Conservation (phyloP, 2,888 invertebrate genomes). For the Pristionchus japonicus region DNA sequence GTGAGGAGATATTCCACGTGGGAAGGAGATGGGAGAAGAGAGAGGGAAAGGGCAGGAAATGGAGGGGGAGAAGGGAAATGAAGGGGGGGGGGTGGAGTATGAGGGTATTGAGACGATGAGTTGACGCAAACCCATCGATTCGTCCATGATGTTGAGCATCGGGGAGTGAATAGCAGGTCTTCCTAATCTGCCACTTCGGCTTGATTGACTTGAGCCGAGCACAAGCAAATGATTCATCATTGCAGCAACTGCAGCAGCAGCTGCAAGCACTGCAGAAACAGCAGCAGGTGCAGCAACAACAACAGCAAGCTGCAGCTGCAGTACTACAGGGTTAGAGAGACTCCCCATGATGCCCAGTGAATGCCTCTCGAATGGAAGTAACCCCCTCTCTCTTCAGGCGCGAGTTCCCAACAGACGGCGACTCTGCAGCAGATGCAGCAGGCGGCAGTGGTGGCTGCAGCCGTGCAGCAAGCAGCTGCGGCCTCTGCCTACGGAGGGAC, state of each 20-base stretch:
- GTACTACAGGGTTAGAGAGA: neutral
- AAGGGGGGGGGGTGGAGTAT: neutral
- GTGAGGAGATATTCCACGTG: neutral
- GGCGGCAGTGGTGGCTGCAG: conserved; percentile 20
- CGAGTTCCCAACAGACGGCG: neutral
- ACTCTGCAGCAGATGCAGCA: conserved; percentile 43
- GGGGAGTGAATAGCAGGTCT: neutral
- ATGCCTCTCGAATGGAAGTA: too few species aligned
- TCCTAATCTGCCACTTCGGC: neutral
- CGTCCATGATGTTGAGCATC: neutral
- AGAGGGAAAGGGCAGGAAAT: neutral
- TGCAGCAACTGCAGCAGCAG: conserved; percentile 43
- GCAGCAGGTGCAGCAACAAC: conserved; percentile 11
- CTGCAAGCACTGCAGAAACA: neutral
- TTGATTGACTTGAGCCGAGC: neutral
- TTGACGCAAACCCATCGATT: neutral
- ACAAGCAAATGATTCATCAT: neutral
- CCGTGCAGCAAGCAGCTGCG: conserved; percentile 3
- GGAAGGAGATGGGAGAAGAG: neutral
- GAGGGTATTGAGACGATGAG: neutral
- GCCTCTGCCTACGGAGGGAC: neutral
- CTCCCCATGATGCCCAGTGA: neutral
- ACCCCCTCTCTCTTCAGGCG: neutral
- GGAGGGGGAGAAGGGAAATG: neutral
- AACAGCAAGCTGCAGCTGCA: neutral